Conservation (phyloP, 2,888 invertebrate species). For the Meloe dianella region DNA sequence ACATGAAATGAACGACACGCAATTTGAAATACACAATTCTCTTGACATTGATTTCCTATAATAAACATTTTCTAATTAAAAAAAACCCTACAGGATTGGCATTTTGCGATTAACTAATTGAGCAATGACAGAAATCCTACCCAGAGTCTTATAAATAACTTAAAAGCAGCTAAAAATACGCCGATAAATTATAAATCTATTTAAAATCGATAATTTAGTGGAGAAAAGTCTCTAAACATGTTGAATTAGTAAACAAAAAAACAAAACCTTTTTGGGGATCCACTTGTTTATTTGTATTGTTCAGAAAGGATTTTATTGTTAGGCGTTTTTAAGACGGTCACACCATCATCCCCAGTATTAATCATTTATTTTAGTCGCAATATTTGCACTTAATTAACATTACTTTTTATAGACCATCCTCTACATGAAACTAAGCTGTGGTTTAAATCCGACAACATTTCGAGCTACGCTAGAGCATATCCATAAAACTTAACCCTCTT, state of each 20-base stretch:
- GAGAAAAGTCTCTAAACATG: not conserved
- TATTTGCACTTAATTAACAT: too few species aligned
- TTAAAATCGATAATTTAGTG: not conserved
- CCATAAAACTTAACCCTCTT: not conserved
- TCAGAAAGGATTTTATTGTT: not conserved
- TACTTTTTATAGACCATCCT: too few species aligned
- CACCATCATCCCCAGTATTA: not conserved
- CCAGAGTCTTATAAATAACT: not conserved
- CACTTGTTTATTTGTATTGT: not conserved
- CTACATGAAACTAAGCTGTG: too few species aligned
- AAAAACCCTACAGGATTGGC: not conserved
- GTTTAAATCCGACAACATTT: too few species aligned
- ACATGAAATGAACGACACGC: not conserved
- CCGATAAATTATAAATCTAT: not conserved
- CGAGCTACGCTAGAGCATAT: not conserved
- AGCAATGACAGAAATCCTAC: not conserved
- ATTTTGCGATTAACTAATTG: not conserved
- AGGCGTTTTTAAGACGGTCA: not conserved
- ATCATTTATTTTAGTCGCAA: not conserved
- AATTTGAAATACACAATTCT: not conserved
- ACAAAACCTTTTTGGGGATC: not conserved
- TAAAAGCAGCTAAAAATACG: not conserved
- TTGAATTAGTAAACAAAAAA: not conserved
- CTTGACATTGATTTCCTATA: not conserved
- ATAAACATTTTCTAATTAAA: not conserved